These are phyloP conservation scores for Cliona cf. orientalis DNA, from an alignment of 37 sponge, comb jelly and placozoan genomes.

Conservation along the genomic window DNA sequence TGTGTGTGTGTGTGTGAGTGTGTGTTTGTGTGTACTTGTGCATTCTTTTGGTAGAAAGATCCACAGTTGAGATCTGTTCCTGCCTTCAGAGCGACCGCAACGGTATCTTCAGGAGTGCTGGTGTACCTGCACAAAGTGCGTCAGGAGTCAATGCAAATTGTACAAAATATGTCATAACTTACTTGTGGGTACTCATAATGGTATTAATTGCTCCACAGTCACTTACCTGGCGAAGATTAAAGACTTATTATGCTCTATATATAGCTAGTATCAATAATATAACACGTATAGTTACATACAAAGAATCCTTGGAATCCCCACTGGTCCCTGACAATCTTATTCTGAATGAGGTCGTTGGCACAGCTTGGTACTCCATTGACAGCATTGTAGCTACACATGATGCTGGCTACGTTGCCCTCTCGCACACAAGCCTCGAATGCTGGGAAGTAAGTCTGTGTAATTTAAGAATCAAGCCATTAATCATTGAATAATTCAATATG, in stretches of 20 bases:
- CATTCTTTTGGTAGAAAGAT: conserved; percentile 64
- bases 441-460: conserved; percentile 49
- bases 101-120: conserved; percentile 52
- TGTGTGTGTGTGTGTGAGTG: too few relatives aligned
- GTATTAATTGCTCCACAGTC: conserved; percentile 82
- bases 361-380: conserved; percentile 72
- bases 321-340: conserved; percentile 51
- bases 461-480: too few relatives aligned
- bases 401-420: conserved; percentile 34
- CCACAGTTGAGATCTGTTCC: conserved; percentile 89
- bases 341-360: conserved; percentile 65
- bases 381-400: conserved; percentile 74
- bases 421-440: conserved; percentile 50
- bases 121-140: conserved; percentile 63
- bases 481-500: too few relatives aligned
- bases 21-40: too few relatives aligned
- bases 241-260: not conserved
- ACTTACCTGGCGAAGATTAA: conserved; percentile 53
- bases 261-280: too few relatives aligned
- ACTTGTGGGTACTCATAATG: conserved; percentile 71
- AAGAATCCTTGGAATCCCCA: conserved; percentile 76
- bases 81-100: conserved; percentile 58
- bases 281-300: conserved; percentile 13
- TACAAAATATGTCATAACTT: conserved; percentile 9
- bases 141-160: not conserved